Evolutionary conservation across 2,113 vertebrate species (phyloP).

Genomic region (Eira barbara): DNA sequence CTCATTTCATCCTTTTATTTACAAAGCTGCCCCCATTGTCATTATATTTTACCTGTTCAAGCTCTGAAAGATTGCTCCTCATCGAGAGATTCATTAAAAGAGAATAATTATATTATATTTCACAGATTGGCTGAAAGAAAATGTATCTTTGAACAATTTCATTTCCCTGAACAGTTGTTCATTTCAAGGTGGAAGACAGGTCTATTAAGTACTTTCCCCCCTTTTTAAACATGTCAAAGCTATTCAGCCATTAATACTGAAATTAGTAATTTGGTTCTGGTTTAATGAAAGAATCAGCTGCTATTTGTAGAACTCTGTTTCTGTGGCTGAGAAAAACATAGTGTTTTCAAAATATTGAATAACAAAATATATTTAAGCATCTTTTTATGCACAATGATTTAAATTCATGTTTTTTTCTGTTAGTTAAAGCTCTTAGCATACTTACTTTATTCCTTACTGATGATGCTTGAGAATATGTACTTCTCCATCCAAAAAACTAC

Average conservation of each 20-base stretch:
- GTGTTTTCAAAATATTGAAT: conserved; percentile 65
- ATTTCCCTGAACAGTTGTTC: conserved; percentile 85
- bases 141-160: conserved; percentile 84
- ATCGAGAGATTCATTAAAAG: conserved; percentile 80
- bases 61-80: conserved; percentile 75
- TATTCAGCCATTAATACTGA: conserved; percentile 70
- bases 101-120: conserved; percentile 84
- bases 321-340: conserved; percentile 60
- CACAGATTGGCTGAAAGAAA: conserved; percentile 84
- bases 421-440: not conserved
- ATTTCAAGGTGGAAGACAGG: conserved; percentile 83
- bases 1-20: conserved; percentile 82
- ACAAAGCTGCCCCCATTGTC: conserved; percentile 77
- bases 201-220: conserved; percentile 79
- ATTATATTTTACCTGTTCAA: conserved; percentile 78
- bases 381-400: conserved; percentile 70
- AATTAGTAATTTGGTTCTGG: conserved; percentile 59
- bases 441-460: not conserved
- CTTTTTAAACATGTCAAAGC: conserved; percentile 75
- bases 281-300: conserved; percentile 51
- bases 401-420: conserved; percentile 68
- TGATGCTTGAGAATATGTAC: not conserved
- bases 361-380: conserved; percentile 69
- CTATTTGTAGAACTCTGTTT: conserved; percentile 53
- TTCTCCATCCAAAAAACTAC: not conserved